Evolutionary conservation across 2,113 vertebrate species (phyloP).

Genomic region (Mormyrus iriodes): DNA sequence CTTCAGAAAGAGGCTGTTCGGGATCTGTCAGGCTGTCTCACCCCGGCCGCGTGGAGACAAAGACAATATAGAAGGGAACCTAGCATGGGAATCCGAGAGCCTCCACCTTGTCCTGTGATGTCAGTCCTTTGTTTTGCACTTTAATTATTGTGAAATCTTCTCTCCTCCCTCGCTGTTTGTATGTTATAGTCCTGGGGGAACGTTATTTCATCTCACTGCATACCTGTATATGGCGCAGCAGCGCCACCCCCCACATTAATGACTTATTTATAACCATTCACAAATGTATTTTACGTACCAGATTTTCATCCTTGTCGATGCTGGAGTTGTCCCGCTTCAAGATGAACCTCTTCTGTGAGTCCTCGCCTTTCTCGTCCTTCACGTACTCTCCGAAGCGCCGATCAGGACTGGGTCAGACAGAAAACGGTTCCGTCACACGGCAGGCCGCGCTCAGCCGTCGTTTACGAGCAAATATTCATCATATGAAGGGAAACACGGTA

Average conservation of each 20-base stretch:
- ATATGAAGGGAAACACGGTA: neutral
- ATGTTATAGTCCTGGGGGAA: neutral
- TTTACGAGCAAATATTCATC: neutral
- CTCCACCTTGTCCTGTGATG: neutral
- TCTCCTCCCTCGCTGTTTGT: neutral
- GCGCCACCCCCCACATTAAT: neutral
- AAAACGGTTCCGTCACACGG: neutral
- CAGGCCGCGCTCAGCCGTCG: neutral
- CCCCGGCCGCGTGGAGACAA: neutral
- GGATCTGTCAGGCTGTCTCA: neutral
- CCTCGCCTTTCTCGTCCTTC: constrained; percentile 79
- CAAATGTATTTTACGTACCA: constrained; percentile 48
- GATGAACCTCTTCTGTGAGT: constrained; percentile 81
- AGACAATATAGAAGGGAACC: neutral
- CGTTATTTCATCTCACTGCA: neutral
- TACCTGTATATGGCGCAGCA: neutral
- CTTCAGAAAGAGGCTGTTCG: neutral
- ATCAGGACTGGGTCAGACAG: constrained; percentile 71
- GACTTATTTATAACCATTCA: neutral
- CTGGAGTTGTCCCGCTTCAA: constrained; percentile 81
- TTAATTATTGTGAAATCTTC: neutral
- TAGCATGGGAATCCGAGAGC: neutral
- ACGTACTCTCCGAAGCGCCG: constrained; percentile 81
- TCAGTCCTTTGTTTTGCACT: neutral
- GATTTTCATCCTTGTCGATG: constrained; percentile 80